Conservation (phyloP, 2,113 vertebrate species). For the Xiphophorus maculatus region DNA sequence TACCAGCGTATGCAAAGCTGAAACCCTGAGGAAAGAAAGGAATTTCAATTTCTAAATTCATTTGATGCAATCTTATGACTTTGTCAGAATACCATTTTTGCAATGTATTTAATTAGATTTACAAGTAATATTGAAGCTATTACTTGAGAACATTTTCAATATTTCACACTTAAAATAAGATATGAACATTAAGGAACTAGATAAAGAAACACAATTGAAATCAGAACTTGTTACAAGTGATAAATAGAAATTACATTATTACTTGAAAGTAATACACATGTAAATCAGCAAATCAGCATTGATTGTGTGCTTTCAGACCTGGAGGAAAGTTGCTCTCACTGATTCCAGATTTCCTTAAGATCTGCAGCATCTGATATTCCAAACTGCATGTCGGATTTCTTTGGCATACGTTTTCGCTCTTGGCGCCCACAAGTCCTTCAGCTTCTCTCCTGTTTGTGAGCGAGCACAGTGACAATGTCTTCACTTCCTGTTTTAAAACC, state of each 20-base stretch:
- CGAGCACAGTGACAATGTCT: constrained; percentile 36
- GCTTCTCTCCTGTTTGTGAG: constrained; percentile 47
- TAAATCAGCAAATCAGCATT: background rate
- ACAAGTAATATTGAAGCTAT: too few species aligned
- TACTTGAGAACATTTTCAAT: too few species aligned
- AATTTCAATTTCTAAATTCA: background rate
- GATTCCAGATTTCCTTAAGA: constrained; percentile 17
- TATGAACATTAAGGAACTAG: background rate
- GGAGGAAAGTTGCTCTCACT: constrained; percentile 17
- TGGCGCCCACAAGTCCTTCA: constrained; percentile 19
- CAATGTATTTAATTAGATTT: too few species aligned
- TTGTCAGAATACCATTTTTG: background rate
- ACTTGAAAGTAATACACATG: background rate
- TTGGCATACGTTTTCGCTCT: constrained; percentile 36
- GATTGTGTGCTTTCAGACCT: constrained; percentile 6
- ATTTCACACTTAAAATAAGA: background rate
- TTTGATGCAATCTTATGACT: background rate
- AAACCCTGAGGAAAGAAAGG: background rate
- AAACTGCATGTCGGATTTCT: constrained; percentile 32
- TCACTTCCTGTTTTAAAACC: constrained; percentile 31
- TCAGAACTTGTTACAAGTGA: background rate
- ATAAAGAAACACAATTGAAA: background rate
- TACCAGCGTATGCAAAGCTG: background rate
- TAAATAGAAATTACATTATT: background rate
- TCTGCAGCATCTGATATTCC: constrained; percentile 26